A percentile compares a stretch with the other conserved stretches of the same genome.
phyloP scores from a whole-genome alignment of 2,888 invertebrate genomes.

The Sepiola atlantica region DNA sequence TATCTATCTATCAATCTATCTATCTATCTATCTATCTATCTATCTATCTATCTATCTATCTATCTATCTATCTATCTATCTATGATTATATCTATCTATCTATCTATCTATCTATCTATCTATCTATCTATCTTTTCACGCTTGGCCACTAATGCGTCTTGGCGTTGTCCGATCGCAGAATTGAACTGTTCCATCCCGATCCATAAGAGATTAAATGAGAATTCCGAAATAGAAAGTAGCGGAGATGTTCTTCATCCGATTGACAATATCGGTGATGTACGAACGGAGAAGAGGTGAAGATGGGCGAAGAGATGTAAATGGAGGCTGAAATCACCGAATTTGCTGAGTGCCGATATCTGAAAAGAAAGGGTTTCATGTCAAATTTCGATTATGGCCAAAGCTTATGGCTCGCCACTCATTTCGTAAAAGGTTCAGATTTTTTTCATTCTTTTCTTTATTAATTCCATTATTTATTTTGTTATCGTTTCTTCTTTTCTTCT shows the following conservation, averaged over 20 bases:
- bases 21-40: slow-evolving; percentile 1
- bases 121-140: neutral
- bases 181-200: neutral
- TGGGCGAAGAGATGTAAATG: neutral
- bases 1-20: neutral
- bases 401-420: neutral
- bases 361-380: neutral
- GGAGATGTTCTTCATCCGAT: neutral
- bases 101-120: neutral
- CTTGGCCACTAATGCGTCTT: neutral
- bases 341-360: neutral
- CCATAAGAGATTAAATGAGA: neutral
- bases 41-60: neutral
- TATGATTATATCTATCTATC: neutral
- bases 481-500: neutral
- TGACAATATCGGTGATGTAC: neutral
- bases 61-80: neutral
- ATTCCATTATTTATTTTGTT: too few relatives aligned
- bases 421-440: neutral
- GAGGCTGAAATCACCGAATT: neutral
- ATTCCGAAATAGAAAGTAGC: neutral
- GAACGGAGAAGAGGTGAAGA: too few relatives aligned
- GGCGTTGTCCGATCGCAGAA: neutral
- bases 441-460: neutral
- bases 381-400: neutral